These are phyloP conservation scores for Drosophila subquinaria DNA, from an alignment of 2,888 invertebrate genomes.

Conservation along the genomic window DNA sequence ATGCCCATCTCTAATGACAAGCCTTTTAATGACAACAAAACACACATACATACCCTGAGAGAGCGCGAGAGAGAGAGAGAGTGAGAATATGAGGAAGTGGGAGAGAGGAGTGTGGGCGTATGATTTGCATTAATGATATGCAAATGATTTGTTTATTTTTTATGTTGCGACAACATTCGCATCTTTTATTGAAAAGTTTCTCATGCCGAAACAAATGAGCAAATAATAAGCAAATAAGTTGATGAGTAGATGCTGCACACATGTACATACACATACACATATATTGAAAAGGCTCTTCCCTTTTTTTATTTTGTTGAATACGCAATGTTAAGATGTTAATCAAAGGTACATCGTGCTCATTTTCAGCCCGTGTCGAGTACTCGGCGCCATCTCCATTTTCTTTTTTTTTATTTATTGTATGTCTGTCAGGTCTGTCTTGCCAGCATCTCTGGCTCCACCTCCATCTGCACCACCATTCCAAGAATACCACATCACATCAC, in stretches of 20 bases:
- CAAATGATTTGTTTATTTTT: conserved; percentile 81
- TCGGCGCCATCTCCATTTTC: conserved; percentile 16
- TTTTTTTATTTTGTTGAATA: neutral
- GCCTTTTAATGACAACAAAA: conserved; percentile 69
- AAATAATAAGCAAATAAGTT: conserved; percentile 68
- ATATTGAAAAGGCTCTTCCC: conserved; percentile 57
- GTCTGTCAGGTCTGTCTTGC: conserved; percentile 55
- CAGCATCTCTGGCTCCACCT: neutral
- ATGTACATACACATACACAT: neutral
- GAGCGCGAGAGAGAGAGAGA: neutral
- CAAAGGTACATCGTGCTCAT: conserved; percentile 65
- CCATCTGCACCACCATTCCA: neutral
- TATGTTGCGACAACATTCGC: conserved; percentile 65
- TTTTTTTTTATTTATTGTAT: conserved; percentile 11
- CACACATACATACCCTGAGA: conserved; percentile 16
- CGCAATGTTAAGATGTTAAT: conserved; percentile 69
- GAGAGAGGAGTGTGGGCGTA: neutral
- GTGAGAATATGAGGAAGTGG: neutral
- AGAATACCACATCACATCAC: neutral
- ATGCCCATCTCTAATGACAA: no score
- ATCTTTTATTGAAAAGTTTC: conserved; percentile 75
- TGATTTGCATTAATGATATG: conserved; percentile 80
- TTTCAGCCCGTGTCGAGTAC: conserved; percentile 27
- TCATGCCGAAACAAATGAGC: conserved; percentile 62
- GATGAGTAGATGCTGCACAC: conserved; percentile 13